Percentiles rank a stretch among this genome's conserved stretches.
Evolutionary conservation across 2,797 vertebrate species (phyloP).

Genomic region (Danio albolineatus): DNA sequence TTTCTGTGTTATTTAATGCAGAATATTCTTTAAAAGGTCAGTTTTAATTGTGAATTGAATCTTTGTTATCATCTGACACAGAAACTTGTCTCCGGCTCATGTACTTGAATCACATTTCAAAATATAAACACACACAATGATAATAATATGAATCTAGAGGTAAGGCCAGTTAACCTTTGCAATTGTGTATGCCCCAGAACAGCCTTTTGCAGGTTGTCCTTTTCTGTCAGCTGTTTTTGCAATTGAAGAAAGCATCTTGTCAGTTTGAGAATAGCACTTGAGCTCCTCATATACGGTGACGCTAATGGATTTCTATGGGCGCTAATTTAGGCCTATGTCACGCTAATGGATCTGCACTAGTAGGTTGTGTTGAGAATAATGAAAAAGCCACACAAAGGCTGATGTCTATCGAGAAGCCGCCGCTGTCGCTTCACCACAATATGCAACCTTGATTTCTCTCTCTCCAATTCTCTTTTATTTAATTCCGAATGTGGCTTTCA

Average conservation of each 20-base stretch:
- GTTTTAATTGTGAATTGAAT: background rate
- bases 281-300: slow-evolving; percentile 38
- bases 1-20: background rate
- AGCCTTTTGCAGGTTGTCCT: background rate
- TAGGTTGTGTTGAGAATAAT: slow-evolving; percentile 43
- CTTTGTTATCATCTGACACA: background rate
- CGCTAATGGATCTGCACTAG: slow-evolving; percentile 39
- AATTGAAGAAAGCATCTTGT: slow-evolving; percentile 41
- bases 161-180: slow-evolving; percentile 17
- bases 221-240: slow-evolving; percentile 10
- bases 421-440: background rate
- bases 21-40: background rate
- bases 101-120: background rate
- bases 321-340: slow-evolving; percentile 48
- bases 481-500: slow-evolving; percentile 38
- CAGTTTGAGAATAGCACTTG: slow-evolving; percentile 36
- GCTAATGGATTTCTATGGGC: slow-evolving; percentile 41
- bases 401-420: slow-evolving; percentile 20
- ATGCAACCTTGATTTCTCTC: slow-evolving; percentile 29
- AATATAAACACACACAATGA: background rate
- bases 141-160: background rate
- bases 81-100: background rate
- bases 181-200: background rate
- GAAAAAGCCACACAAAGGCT: slow-evolving; percentile 43
- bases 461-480: slow-evolving; percentile 46